Evolutionary conservation across 1,140 invertebrate species (phyloP).

Genomic region (Drosophila nannoptera): DNA sequence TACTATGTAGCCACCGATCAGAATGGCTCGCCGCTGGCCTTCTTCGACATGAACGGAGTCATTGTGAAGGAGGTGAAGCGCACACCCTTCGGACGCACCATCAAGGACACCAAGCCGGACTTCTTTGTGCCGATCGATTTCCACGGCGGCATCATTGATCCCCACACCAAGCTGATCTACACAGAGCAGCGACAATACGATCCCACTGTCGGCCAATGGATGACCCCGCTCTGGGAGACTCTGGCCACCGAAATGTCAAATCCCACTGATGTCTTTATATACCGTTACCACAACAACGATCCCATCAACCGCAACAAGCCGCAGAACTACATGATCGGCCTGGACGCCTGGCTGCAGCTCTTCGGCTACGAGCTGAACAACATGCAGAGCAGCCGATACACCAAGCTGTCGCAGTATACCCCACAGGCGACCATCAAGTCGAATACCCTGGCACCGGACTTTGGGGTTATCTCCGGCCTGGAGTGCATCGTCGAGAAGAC

Average conservation of each 20-base stretch:
- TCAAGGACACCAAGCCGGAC: conserved; percentile 93
- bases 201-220: conserved; percentile 95
- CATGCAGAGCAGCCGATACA: conserved; percentile 91
- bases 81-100: conserved; percentile 93
- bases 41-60: conserved; percentile 94
- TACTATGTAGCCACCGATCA: conserved; percentile 96
- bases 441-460: conserved; percentile 88
- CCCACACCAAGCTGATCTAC: conserved; percentile 90
- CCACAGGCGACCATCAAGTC: conserved; percentile 88
- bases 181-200: conserved; percentile 90
- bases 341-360: conserved; percentile 90
- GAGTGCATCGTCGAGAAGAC: conserved; percentile 92
- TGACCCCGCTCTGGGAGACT: conserved; percentile 94
- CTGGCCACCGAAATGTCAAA: conserved; percentile 88
- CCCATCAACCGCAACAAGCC: conserved; percentile 90
- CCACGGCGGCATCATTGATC: conserved; percentile 92
- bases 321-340: conserved; percentile 90
- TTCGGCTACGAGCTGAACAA: conserved; percentile 92
- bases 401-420: conserved; percentile 87
- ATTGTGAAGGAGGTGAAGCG: conserved; percentile 94
- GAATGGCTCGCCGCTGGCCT: conserved; percentile 92
- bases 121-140: conserved; percentile 96
- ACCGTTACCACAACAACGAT: conserved; percentile 94
- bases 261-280: conserved; percentile 94
- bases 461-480: conserved; percentile 92